Conservation (phyloP, 35 echinoderm and acorn worm species). For the Heliocidaris erythrogramma region DNA sequence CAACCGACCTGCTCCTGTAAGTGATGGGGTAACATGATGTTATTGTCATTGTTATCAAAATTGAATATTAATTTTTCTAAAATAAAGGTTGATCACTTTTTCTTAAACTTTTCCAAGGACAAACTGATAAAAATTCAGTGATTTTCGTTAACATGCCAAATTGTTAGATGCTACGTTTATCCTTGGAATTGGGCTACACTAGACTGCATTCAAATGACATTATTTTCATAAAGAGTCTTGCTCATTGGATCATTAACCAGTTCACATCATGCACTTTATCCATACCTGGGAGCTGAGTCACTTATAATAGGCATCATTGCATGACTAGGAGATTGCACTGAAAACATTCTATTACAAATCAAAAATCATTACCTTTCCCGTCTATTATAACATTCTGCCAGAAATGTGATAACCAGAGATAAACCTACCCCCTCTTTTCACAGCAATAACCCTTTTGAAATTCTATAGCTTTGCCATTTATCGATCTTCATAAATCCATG, state of each 20-base stretch:
- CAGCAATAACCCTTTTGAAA: background rate
- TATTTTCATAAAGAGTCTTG: background rate
- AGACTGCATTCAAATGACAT: background rate
- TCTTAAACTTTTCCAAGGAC: too few species aligned
- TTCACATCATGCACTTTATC: background rate
- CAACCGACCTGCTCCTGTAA: too few species aligned
- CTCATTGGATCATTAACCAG: background rate
- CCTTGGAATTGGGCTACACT: background rate
- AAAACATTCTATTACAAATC: background rate
- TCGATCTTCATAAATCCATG: conserved; percentile 9
- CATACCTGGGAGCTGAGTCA: background rate
- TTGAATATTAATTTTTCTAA: too few species aligned
- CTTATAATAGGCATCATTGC: background rate
- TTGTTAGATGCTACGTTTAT: background rate
- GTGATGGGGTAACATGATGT: too few species aligned
- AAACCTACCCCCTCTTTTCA: background rate
- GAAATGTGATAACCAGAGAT: background rate
- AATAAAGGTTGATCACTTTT: too few species aligned
- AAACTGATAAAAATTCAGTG: too few species aligned
- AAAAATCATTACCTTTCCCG: conserved; percentile 2
- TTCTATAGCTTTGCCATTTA: conserved; percentile 11
- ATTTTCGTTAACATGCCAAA: background rate
- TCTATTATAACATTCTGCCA: background rate
- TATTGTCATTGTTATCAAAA: too few species aligned
- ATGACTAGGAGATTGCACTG: background rate